phyloP scores from a whole-genome alignment of 2,113 vertebrate species.

The Corythornis vintsioides region DNA sequence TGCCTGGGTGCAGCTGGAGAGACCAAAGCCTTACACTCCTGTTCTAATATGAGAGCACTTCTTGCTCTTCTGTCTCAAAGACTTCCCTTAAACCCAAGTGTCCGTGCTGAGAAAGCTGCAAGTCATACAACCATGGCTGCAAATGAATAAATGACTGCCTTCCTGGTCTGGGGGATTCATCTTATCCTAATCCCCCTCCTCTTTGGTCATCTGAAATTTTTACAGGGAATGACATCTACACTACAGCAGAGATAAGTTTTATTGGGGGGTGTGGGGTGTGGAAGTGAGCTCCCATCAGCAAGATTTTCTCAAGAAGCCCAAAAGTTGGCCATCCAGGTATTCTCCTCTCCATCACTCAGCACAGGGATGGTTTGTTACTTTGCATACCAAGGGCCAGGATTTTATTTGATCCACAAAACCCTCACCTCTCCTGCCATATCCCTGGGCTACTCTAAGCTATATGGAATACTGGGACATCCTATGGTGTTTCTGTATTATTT shows the following conservation, averaged over 20 bases:
- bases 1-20: neutral
- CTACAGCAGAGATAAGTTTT: neutral
- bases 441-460: neutral
- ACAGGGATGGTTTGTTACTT: neutral
- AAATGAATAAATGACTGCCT: neutral
- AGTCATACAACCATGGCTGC: neutral
- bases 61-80: neutral
- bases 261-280: neutral
- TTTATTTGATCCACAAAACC: neutral
- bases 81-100: neutral
- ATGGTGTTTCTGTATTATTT: neutral
- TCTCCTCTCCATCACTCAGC: neutral
- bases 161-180: neutral
- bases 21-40: neutral
- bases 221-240: neutral
- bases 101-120: neutral
- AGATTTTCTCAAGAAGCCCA: neutral
- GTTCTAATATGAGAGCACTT: neutral
- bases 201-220: neutral
- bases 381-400: neutral
- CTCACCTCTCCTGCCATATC: neutral
- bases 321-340: neutral
- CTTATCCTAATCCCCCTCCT: neutral
- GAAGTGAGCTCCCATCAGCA: neutral
- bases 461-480: neutral